Conservation (phyloP, 2,797 vertebrate species). For the Pseudochirops corinnae region DNA sequence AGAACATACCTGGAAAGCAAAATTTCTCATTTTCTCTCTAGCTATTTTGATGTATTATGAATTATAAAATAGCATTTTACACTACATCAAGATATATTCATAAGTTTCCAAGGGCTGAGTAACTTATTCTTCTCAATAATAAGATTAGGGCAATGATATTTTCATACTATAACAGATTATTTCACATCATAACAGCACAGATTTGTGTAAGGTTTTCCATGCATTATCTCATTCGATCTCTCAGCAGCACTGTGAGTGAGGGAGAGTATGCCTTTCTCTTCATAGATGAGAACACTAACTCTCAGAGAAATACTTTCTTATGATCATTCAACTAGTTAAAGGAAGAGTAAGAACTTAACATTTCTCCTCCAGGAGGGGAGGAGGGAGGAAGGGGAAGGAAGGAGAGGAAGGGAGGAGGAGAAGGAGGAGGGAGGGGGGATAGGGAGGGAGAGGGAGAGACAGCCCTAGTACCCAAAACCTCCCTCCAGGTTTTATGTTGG, state of each 20-base stretch:
- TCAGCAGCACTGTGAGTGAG: background rate
- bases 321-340: background rate
- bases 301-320: background rate
- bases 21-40: background rate
- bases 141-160: background rate
- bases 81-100: background rate
- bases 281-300: background rate
- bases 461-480: background rate
- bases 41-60: background rate
- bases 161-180: background rate
- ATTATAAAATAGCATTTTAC: background rate
- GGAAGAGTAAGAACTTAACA: background rate
- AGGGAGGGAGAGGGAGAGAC: too few species aligned
- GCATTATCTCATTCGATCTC: background rate
- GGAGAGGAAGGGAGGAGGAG: accelerated
- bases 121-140: background rate
- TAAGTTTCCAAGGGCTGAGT: background rate
- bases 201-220: background rate
- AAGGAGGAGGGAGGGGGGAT: too few species aligned
- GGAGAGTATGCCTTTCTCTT: background rate
- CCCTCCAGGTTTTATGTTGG: background rate
- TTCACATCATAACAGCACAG: background rate
- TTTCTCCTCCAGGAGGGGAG: background rate
- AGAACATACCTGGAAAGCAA: background rate
- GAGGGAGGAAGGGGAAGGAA: too few species aligned